These are phyloP conservation scores for Amiota mariae DNA, from an alignment of 2,888 invertebrate genomes.

Conservation along the genomic window DNA sequence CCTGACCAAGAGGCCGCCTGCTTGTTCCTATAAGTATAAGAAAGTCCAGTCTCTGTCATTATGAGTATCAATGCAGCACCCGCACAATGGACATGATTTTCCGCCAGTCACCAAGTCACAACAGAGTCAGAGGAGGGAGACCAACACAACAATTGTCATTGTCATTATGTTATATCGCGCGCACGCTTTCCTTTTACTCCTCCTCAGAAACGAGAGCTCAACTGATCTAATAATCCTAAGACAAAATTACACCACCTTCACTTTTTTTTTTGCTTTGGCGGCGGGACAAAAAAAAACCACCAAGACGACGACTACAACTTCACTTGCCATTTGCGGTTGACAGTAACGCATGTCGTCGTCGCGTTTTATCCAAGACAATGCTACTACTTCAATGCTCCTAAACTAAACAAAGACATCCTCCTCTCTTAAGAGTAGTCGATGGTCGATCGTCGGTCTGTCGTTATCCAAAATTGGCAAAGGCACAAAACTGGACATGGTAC, in stretches of 20 bases:
- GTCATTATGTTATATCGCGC: slow-evolving; percentile 52
- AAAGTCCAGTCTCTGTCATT: background rate
- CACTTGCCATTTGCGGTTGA: background rate
- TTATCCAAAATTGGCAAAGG: slow-evolving; percentile 25
- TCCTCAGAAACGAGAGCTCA: slow-evolving; percentile 11
- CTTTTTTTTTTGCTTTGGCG: slow-evolving; percentile 44
- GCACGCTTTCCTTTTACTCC: background rate
- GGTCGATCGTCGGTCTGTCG: slow-evolving; percentile 20
- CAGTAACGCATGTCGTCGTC: background rate
- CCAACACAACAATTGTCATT: slow-evolving; percentile 56
- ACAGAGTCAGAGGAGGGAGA: background rate
- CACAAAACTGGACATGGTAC: slow-evolving; percentile 36
- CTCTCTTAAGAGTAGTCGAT: too few relatives aligned
- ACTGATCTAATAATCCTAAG: slow-evolving; percentile 42
- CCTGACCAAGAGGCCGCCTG: slow-evolving; percentile 35
- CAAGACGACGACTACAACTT: slow-evolving; percentile 23
- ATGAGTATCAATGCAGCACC: slow-evolving; percentile 41
- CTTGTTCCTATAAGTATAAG: background rate
- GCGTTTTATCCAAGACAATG: background rate
- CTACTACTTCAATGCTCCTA: slow-evolving; percentile 19
- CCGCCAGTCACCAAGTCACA: background rate
- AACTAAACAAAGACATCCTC: too few relatives aligned
- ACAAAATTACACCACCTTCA: slow-evolving; percentile 57
- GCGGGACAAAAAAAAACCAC: background rate
- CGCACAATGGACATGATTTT: slow-evolving; percentile 43